Base-by-base conservation (phyloP, 2,113 vertebrate genomes). In the Cairina moschata region DNA sequence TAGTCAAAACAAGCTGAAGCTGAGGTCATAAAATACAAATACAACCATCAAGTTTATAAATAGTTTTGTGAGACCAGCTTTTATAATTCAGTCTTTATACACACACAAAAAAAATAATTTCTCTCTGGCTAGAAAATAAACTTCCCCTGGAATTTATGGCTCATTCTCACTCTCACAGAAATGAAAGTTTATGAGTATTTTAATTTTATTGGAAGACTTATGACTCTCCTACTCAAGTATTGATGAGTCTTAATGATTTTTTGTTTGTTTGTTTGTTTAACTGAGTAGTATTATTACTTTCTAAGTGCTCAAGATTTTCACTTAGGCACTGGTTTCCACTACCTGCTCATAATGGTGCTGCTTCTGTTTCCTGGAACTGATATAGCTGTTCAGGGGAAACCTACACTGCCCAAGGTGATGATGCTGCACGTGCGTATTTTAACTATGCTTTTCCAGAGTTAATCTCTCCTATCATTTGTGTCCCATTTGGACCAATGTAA, bases 241-340 rank as follows among this genome's bases (percentile, higher is more conserved):
- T 91, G 72, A 56, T 62, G 44, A 87, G 32, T 76, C 82, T 72
- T 84, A 89, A 72, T 38, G 22, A 32, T 23, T 36, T 32, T 63
- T 46, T 46, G 44, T 46, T 46, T 46, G 46, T 46, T 46, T 46
- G 18, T 80, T 58, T 88, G 92, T 62, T 87, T 32, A 82, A 42
- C 13, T 29, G 42, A n/a, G 75, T 17, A 82, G 59, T 91, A 62
- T 82, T 79, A 94, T 90, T 82, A 76, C 62, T 85, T 90, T 87
- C 58, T 88, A 87, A 85, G 38, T 4, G 1, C 42, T 87, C 54
- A 36, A 58, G 71, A 85, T 85, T 60, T 87, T 90, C 62, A 82
- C 85, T 93, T 85, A 78, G 84, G 36, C 77, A 87, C 48, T 79
- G 90, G 68, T 91, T 95, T 90, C 77, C 78, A 48, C 62, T n/a